A percentile compares a stretch with the other conserved stretches of the same genome.
These are phyloP conservation scores for Stegophylla sp. DNA, from an alignment of 2,888 invertebrate species.

Conservation along the genomic window DNA sequence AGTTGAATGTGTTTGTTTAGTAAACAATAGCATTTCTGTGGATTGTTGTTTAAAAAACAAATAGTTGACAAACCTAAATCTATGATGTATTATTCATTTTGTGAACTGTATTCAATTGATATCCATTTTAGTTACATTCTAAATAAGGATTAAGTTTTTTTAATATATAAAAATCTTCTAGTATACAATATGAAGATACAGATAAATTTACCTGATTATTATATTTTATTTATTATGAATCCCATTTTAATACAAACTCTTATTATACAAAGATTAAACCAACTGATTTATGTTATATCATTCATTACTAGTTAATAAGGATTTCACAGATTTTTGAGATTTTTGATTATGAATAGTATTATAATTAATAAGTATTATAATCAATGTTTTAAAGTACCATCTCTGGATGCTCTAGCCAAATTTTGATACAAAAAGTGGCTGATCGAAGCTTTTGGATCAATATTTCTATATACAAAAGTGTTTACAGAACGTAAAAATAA, in stretches of 20 bases:
- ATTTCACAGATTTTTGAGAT: too few relatives aligned
- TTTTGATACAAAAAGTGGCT: too few relatives aligned
- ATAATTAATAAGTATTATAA: too few relatives aligned
- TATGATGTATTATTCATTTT: conserved; percentile 38
- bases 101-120: conserved; percentile 39
- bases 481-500: too few relatives aligned
- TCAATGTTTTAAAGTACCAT: too few relatives aligned
- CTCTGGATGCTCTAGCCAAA: too few relatives aligned
- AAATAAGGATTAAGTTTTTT: conserved; percentile 40
- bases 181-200: neutral
- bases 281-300: neutral
- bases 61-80: conserved; percentile 35
- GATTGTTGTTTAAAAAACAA: conserved; percentile 44
- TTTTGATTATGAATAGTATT: too few relatives aligned
- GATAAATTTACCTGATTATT: neutral
- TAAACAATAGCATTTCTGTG: conserved; percentile 36
- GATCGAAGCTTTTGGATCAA: too few relatives aligned
- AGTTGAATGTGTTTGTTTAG: conserved; percentile 39
- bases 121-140: conserved; percentile 40
- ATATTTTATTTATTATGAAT: conserved; percentile 1
- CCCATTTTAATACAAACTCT: neutral
- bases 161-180: conserved; percentile 18
- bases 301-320: too few relatives aligned
- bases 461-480: too few relatives aligned
- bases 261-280: neutral